A percentile compares a stretch with the other conserved stretches of the same genome.
phyloP scores from a whole-genome alignment of 2,888 invertebrate genomes.

The Tachystola acroxantha region DNA sequence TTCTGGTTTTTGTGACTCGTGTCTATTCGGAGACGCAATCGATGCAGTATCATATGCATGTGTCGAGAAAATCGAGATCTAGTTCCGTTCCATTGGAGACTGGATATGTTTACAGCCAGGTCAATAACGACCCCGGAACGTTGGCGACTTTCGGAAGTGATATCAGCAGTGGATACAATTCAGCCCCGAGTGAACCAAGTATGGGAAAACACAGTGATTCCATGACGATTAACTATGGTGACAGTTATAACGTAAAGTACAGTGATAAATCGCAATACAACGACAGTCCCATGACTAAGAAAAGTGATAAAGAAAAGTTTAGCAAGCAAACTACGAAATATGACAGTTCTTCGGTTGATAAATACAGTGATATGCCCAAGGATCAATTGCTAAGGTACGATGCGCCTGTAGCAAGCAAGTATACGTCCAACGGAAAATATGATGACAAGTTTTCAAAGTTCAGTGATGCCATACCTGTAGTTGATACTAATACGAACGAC shows the following conservation, averaged over 20 bases:
- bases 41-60: slow-evolving; percentile 31
- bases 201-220: slow-evolving; percentile 7
- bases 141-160: slow-evolving; percentile 19
- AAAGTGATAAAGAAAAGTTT: background rate
- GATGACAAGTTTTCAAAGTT: background rate
- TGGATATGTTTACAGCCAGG: slow-evolving; percentile 36
- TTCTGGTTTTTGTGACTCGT: slow-evolving; percentile 36
- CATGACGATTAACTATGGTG: background rate
- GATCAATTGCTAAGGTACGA: background rate
- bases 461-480: background rate
- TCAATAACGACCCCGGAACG: slow-evolving; percentile 25
- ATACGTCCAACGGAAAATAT: background rate
- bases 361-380: background rate
- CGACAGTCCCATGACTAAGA: background rate
- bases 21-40: slow-evolving; percentile 31
- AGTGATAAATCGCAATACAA: slow-evolving; percentile 2
- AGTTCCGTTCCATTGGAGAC: slow-evolving; percentile 27
- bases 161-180: slow-evolving; percentile 6
- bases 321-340: background rate
- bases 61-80: slow-evolving; percentile 34
- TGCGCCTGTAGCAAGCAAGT: background rate
- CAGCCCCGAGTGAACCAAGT: background rate
- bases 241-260: slow-evolving; percentile 1
- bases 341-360: background rate
- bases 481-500: background rate